Evolutionary conservation across 1,140 invertebrate species (phyloP), one percentile per base, ranked within the genome.

Genomic region (Diabrotica virgifera): DNA sequence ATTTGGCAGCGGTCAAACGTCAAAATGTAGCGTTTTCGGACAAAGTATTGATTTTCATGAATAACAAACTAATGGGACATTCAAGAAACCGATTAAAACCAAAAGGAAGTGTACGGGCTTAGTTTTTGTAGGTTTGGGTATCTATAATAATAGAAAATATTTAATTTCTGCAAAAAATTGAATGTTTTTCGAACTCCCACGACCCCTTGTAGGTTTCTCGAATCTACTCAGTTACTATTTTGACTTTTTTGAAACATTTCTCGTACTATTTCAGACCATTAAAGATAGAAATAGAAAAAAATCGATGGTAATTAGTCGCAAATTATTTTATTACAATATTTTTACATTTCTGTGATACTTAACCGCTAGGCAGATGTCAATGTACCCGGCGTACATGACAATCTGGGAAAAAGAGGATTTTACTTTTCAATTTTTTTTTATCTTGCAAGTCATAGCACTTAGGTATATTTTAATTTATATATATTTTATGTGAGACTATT

Each of bases 301-400:
- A 52, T 59, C 59, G 62, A 66, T 67, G 62, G 65, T 53, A 53
- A 51, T 69, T 69, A 69, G 68, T 69, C 68, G 66, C 64, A 70
- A 67, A 64, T 70, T 70, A 60, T 70, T 69, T 69, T 69, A 61
- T 70, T 70, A 67, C 57, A 59, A 52, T 62, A 52, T 66, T 62
- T 51, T 63, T 72, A 67, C 72, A 69, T 72, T 75, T 76, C 74
- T 76, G 74, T 76, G 74, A 76, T 76, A 75, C 67, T 73, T 72
- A 62, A 70, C 72, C 72, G 58, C 63, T 58, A 68, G 62, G 68
- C 62, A 69, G 63, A 64, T 69, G 67, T 57, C 52, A 53, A 62
- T 50, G 66, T 68, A 60, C 59, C 56, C n/a, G 52, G 36, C 55
- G 59, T 70, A 61, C 69, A 61, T 61, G 60, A 54, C 36, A 55